phyloP scores from a whole-genome alignment of 2,113 vertebrate genomes.

The Pyxicephalus adspersus region DNA sequence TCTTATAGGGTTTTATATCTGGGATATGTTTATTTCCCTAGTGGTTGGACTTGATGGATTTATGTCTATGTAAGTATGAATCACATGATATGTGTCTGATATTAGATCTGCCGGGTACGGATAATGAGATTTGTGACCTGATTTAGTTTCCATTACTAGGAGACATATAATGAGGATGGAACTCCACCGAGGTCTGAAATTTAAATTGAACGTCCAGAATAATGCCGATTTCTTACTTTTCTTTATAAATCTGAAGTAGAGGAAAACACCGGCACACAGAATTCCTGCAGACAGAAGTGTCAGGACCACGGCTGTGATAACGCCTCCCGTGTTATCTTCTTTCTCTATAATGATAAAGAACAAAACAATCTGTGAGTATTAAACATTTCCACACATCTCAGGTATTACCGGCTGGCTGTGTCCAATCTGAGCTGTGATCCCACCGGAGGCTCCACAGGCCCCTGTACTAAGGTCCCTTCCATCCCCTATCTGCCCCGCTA shows the following conservation, averaged over 20 bases:
- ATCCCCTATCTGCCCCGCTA: no score
- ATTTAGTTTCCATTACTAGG: no score
- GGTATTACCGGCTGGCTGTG: not conserved
- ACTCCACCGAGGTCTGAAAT: no score
- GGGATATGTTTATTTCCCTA: no score
- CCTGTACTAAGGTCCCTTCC: not conserved
- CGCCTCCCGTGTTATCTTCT: not conserved
- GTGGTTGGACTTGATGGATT: no score
- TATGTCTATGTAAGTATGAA: no score
- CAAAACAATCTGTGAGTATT: not conserved
- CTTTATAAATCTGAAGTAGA: not conserved
- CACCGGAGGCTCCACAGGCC: not conserved
- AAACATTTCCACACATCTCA: accelerated
- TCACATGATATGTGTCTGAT: no score
- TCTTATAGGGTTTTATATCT: no score
- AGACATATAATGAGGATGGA: no score
- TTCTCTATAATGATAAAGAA: constrained; percentile 11
- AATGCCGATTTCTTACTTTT: not conserved
- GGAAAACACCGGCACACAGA: not conserved
- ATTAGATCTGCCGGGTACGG: no score
- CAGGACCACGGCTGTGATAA: not conserved
- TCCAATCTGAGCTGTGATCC: not conserved
- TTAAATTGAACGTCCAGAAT: no score
- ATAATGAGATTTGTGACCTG: no score
- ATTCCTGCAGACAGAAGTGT: not conserved